Conservation (phyloP, 2,113 vertebrate genomes). For the Petrocephalus zakoni region DNA sequence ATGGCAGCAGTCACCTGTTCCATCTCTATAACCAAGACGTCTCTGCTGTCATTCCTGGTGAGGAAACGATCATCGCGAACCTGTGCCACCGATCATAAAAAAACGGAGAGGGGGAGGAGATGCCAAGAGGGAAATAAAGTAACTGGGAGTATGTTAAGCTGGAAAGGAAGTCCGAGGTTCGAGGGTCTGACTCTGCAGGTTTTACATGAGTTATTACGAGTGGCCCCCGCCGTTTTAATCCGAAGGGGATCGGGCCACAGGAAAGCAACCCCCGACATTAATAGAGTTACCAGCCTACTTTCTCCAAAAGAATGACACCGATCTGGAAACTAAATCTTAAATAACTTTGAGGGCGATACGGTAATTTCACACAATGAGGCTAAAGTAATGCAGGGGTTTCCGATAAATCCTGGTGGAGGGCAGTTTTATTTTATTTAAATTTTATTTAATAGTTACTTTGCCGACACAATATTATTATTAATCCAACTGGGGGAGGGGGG, state of each 20-base stretch:
- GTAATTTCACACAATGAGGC: constrained; percentile 12
- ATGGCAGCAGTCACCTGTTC: constrained; percentile 42
- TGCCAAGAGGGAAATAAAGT: not conserved
- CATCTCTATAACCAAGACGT: constrained; percentile 43
- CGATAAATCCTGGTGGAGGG: not conserved
- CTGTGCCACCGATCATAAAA: constrained; percentile 7
- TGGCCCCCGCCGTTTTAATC: constrained; percentile 17
- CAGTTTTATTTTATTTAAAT: constrained; percentile 7
- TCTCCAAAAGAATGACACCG: not conserved
- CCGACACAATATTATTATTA: constrained; percentile 17
- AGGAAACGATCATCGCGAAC: constrained; percentile 19
- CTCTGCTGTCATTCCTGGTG: not conserved
- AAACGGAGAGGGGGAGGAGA: not conserved
- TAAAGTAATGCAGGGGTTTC: not conserved
- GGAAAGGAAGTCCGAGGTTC: not conserved
- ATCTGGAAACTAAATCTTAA: constrained; percentile 21
- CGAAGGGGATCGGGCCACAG: not conserved
- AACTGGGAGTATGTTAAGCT: not conserved
- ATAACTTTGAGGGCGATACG: constrained; percentile 19
- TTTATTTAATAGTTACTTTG: constrained; percentile 12
- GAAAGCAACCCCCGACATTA: constrained; percentile 9
- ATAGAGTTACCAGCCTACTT: constrained; percentile 12
- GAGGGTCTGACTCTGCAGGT: constrained; percentile 14
- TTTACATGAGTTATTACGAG: not conserved
- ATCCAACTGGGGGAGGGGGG: not conserved